Conservation (phyloP, 2,113 vertebrate genomes). For the Etheostoma cragini region DNA sequence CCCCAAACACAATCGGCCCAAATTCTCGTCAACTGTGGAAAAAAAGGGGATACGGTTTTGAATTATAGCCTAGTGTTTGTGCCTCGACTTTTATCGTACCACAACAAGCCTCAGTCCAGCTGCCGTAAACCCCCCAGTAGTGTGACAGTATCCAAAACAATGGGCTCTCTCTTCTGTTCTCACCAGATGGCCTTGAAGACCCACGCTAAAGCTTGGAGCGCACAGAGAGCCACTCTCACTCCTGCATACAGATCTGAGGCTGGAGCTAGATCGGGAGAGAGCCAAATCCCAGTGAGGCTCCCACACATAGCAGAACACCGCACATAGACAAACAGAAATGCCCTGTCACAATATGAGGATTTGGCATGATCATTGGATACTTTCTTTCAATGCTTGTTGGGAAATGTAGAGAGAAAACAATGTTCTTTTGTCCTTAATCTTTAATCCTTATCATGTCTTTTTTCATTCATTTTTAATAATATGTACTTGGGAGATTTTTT, state of each 20-base stretch:
- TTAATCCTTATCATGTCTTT: not conserved
- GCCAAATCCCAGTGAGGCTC: conserved; percentile 44
- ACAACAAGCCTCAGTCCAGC: not conserved
- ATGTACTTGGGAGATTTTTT: not conserved
- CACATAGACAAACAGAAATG: not conserved
- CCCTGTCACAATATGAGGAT: not conserved
- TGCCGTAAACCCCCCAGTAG: not conserved
- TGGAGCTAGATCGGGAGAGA: not conserved
- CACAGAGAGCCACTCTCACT: conserved; percentile 27
- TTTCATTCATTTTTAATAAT: no score
- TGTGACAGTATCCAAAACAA: conserved; percentile 10
- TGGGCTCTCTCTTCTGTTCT: conserved; percentile 24
- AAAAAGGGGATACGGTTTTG: not conserved
- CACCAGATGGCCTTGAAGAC: conserved; percentile 60
- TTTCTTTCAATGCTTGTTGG: not conserved
- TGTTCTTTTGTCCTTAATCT: not conserved
- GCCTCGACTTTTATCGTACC: not conserved
- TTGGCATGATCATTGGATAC: not conserved
- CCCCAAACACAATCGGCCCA: not conserved
- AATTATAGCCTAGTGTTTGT: not conserved
- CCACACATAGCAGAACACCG: conserved; percentile 46
- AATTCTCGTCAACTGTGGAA: not conserved
- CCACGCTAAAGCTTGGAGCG: conserved; percentile 12
- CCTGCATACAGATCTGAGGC: conserved; percentile 29
- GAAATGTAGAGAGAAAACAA: not conserved